A percentile compares a stretch with the other conserved stretches of the same genome.
Evolutionary conservation across 92 coral and sea anemone genomes (phyloP).

Genomic region (Porites lobata): DNA sequence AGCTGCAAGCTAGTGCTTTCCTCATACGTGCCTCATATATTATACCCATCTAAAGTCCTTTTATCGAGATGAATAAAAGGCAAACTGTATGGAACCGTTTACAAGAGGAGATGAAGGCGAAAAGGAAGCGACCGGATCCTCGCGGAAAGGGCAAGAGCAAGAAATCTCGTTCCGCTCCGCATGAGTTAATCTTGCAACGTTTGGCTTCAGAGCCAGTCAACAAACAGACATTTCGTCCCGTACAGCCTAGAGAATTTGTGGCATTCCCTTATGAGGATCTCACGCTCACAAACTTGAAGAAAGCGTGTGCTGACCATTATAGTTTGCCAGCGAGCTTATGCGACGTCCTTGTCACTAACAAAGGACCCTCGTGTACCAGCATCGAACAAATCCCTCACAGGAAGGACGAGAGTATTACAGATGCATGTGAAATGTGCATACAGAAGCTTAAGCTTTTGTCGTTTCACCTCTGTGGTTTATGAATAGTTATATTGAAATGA

Average conservation of each 20-base stretch:
- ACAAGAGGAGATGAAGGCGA: slow-evolving; percentile 50
- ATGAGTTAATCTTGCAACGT: slow-evolving; percentile 73
- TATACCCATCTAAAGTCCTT: not conserved
- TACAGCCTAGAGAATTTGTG: too few species aligned
- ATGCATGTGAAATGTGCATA: not conserved
- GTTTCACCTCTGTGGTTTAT: not conserved
- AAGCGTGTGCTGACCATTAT: slow-evolving; percentile 71
- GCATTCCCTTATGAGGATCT: too few species aligned
- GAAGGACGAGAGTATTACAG: slow-evolving; percentile 38
- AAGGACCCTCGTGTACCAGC: slow-evolving; percentile 74
- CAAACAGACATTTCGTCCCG: too few species aligned
- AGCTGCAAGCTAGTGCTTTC: not conserved
- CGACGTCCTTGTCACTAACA: slow-evolving; percentile 70
- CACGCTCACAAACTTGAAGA: slow-evolving; percentile 26
- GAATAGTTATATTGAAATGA: slow-evolving; percentile 8
- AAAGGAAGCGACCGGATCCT: slow-evolving; percentile 52
- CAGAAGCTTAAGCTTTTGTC: too few species aligned
- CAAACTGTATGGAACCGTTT: not conserved
- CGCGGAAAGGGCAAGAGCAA: slow-evolving; percentile 36
- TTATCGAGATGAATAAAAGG: slow-evolving; percentile 35
- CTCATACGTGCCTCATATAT: too few species aligned
- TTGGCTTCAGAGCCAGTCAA: slow-evolving; percentile 59
- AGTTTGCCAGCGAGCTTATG: slow-evolving; percentile 65
- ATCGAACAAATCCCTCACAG: slow-evolving; percentile 68
- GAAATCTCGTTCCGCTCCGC: slow-evolving; percentile 63